These are phyloP conservation scores for Lithodes maja DNA, from an alignment of 2,888 invertebrate species.

Conservation along the genomic window DNA sequence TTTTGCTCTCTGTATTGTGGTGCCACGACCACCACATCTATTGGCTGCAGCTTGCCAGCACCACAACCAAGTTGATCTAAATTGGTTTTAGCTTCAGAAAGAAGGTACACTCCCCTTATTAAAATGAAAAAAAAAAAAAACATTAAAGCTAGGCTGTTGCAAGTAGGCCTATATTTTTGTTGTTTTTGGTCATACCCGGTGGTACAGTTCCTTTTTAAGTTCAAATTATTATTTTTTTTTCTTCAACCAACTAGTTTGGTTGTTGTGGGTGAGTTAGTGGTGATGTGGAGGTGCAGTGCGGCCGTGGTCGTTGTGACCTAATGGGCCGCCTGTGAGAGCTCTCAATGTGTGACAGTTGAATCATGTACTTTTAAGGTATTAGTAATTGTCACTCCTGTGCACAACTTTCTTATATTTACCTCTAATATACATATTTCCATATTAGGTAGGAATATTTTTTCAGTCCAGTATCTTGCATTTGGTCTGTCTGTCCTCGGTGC, in stretches of 20 bases:
- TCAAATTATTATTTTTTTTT: background rate
- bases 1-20: constrained; percentile 11
- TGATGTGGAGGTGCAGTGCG: too few relatives aligned
- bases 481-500: constrained; percentile 43
- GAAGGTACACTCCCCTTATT: background rate
- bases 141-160: background rate
- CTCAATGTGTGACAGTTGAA: constrained; percentile 21
- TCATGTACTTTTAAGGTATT: constrained; percentile 34
- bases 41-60: constrained; percentile 35
- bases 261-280: background rate
- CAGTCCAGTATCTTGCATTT: constrained; percentile 47
- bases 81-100: background rate
- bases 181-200: background rate
- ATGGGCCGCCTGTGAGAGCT: background rate
- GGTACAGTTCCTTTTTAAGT: background rate
- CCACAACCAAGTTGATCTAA: constrained; percentile 42
- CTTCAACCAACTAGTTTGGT: background rate
- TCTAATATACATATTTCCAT: constrained; percentile 31
- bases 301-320: background rate
- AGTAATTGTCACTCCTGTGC: constrained; percentile 49
- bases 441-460: constrained; percentile 52
- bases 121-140: background rate
- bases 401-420: constrained; percentile 45
- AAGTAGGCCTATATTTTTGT: background rate
- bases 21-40: constrained; percentile 33